These are phyloP conservation scores for Gymnocheta viridis DNA, from an alignment of 2,888 invertebrate genomes.

Conservation along the genomic window DNA sequence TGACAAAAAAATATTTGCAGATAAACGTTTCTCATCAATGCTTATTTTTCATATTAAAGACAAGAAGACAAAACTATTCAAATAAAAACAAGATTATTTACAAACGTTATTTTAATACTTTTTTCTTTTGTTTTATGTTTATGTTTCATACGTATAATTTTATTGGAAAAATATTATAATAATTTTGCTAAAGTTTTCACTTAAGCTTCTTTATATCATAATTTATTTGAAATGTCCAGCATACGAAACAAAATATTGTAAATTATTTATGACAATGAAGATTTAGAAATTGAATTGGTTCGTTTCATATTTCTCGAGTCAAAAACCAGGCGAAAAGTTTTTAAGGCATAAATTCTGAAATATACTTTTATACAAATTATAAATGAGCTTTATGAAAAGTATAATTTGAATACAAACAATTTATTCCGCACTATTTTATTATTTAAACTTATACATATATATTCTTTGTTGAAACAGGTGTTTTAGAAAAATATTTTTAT, in stretches of 20 bases:
- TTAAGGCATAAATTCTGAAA: background rate
- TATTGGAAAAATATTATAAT: slow-evolving; percentile 52
- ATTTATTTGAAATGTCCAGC: background rate
- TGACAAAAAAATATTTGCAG: background rate
- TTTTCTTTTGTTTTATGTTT: background rate
- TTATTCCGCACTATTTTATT: background rate
- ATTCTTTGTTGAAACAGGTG: background rate
- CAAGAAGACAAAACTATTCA: background rate
- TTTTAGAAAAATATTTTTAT: background rate
- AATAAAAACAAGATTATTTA: slow-evolving; percentile 22
- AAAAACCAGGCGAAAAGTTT: background rate
- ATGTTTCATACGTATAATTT: too few species aligned
- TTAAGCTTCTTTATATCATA: background rate
- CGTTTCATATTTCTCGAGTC: background rate
- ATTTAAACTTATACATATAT: too few species aligned
- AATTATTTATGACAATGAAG: slow-evolving; percentile 24
- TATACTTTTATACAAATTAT: background rate
- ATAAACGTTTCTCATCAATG: slow-evolving; percentile 10
- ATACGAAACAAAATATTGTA: slow-evolving; percentile 6
- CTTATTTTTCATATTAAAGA: background rate
- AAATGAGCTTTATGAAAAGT: slow-evolving; percentile 14
- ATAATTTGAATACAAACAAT: background rate
- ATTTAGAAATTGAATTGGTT: background rate
- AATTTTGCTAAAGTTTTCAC: slow-evolving; percentile 28
- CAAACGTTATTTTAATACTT: background rate